These are phyloP conservation scores for Theretra japonica DNA, from an alignment of 2,888 invertebrate species.

Conservation along the genomic window DNA sequence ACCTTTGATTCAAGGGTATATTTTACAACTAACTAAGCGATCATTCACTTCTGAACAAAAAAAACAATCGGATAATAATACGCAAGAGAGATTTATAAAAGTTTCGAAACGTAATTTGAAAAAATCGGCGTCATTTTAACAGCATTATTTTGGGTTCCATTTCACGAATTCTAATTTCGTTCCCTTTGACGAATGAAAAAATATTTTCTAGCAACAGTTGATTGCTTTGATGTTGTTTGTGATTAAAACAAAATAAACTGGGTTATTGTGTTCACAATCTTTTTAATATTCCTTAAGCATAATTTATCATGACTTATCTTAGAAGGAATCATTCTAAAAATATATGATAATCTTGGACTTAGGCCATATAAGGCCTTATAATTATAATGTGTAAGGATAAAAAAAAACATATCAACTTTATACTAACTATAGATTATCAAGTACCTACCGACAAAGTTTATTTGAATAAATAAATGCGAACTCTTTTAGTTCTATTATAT, in stretches of 20 bases:
- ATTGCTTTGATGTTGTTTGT: slow-evolving; percentile 32
- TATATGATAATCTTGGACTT: too few species aligned
- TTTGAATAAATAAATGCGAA: not conserved
- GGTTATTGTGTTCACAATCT: slow-evolving; percentile 1
- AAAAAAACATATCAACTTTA: too few species aligned
- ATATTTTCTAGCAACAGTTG: slow-evolving; percentile 25
- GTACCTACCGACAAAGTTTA: too few species aligned
- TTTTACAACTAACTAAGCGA: too few species aligned
- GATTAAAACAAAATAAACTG: not conserved
- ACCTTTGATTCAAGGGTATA: too few species aligned
- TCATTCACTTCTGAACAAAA: too few species aligned
- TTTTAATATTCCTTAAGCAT: not conserved
- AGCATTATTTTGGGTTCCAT: slow-evolving; percentile 12
- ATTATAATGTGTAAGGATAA: too few species aligned
- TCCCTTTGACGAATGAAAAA: slow-evolving; percentile 28
- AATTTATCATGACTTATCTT: not conserved
- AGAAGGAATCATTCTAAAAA: too few species aligned
- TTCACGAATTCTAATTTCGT: slow-evolving; percentile 42
- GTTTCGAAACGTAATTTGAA: not conserved
- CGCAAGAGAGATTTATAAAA: too few species aligned
- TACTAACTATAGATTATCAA: too few species aligned
- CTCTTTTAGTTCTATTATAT: not conserved
- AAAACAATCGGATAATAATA: too few species aligned
- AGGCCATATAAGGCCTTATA: too few species aligned
- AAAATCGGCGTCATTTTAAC: not conserved